Base-by-base conservation (phyloP, 37 sponge, comb jelly and placozoan genomes). In the Mnemiopsis leidyi region DNA sequence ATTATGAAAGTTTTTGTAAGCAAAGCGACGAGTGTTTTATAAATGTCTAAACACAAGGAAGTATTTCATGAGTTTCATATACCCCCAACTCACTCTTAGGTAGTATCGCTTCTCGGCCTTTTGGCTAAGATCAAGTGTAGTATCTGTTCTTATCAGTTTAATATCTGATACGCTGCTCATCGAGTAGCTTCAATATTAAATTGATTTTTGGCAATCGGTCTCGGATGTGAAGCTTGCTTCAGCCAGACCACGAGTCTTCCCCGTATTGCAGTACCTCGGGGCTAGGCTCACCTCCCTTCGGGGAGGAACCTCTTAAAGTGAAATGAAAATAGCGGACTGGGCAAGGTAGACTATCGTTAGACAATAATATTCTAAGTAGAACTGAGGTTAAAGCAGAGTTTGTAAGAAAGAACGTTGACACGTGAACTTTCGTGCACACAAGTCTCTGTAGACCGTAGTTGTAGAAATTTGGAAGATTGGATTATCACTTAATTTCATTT, bases 231-330 rank as follows among this genome's bases (percentile, higher is more conserved):
- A 85, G 90, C 90, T 85, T 85, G 90, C 90, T 85, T 85, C 90
- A 85, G 90, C 90, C 90, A 33, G 90, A 39, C 90, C 90, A 39
- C 90, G 90, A 85, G 90, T 85, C 90, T 40, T 85, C 90, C 90
- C 90, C 90, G 90, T 85, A 85, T 85, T 85, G 90, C 90, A 85
- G 90, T 85, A 85, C 90, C 90, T 85, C 90, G 90, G 90, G 90
- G 90, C 90, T 85, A 40, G 90, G 90, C 90, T 85, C 90, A 85
- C 90, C 90, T 85, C 90, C 90, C 90, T 16, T 37, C 9, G 29
- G 90, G 90, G 90, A 85, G 90, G 90, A n/a, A 23, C 61, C 61
- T 39, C 38, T 36, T 23, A 26, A 39, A 40, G 2, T 2, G 28
- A 85, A 40, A 36, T 36, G 23, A 79, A 32, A 79, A 71, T 30